Conservation (phyloP, 2,113 vertebrate genomes). For the Ochotona princeps region DNA sequence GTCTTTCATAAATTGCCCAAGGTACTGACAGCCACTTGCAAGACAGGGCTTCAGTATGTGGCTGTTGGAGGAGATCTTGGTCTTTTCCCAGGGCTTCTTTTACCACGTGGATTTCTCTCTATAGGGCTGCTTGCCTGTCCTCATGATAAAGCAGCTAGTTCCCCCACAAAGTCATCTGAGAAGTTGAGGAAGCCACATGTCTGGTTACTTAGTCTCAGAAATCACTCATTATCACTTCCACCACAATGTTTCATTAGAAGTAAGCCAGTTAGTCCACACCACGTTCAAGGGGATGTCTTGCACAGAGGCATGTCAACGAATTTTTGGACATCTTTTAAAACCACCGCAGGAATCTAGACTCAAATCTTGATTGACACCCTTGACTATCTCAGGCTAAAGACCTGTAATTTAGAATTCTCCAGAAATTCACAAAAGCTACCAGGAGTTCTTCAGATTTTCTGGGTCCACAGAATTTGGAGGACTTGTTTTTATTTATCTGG, state of each 20-base stretch:
- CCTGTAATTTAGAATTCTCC: background rate
- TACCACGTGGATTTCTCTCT: background rate
- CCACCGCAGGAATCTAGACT: background rate
- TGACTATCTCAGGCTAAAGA: background rate
- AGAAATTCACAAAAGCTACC: slow-evolving; percentile 7
- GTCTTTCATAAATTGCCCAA: background rate
- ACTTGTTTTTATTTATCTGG: background rate
- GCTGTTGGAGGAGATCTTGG: background rate
- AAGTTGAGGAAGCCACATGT: background rate
- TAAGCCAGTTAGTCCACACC: background rate
- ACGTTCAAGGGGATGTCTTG: background rate
- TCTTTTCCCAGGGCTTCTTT: background rate
- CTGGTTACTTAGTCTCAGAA: background rate
- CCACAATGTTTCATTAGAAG: background rate
- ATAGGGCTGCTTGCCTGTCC: background rate
- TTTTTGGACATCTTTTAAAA: background rate
- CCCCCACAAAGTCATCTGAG: background rate
- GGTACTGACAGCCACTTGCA: background rate
- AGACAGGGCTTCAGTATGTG: background rate
- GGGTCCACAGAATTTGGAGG: background rate
- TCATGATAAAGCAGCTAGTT: background rate
- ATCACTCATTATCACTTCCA: background rate
- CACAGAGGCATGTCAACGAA: background rate
- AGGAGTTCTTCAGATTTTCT: background rate
- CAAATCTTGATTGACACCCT: background rate